These are phyloP conservation scores for Macroglossus sobrinus DNA, from an alignment of 2,113 vertebrate species.

Conservation along the genomic window DNA sequence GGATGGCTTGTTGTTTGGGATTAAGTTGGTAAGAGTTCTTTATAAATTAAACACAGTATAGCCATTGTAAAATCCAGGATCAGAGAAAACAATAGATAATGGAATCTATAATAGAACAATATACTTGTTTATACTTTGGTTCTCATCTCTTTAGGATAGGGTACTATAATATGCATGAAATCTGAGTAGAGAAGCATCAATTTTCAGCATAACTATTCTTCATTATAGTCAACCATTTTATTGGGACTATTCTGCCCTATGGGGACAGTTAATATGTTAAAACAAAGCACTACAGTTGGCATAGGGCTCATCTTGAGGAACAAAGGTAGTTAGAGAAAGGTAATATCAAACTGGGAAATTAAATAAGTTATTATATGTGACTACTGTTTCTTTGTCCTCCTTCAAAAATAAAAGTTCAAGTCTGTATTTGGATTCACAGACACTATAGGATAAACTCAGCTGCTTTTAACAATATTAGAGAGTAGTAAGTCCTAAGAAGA, in stretches of 20 bases:
- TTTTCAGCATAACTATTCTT: not conserved
- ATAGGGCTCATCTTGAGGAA: not conserved
- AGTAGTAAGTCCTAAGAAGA: not conserved
- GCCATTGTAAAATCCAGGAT: not conserved
- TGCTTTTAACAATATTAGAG: not conserved
- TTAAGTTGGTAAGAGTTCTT: not conserved
- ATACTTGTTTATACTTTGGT: not conserved
- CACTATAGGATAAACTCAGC: not conserved
- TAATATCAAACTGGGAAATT: not conserved
- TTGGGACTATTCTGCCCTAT: not conserved
- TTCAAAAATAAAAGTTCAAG: not conserved
- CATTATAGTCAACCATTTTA: not conserved
- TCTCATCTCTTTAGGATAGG: not conserved
- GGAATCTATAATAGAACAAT: not conserved
- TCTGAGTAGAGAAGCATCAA: not conserved
- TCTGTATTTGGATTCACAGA: not conserved
- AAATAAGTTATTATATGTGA: not conserved
- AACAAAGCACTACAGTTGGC: not conserved
- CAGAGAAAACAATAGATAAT: not conserved
- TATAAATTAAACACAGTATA: not conserved
- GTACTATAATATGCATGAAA: not conserved
- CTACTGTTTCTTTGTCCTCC: not conserved
- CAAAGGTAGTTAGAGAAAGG: not conserved
- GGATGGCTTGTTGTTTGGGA: not conserved
- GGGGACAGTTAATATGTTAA: not conserved